Evolutionary conservation across 1,140 invertebrate species (phyloP).

Genomic region (Tyrophagus putrescentiae): DNA sequence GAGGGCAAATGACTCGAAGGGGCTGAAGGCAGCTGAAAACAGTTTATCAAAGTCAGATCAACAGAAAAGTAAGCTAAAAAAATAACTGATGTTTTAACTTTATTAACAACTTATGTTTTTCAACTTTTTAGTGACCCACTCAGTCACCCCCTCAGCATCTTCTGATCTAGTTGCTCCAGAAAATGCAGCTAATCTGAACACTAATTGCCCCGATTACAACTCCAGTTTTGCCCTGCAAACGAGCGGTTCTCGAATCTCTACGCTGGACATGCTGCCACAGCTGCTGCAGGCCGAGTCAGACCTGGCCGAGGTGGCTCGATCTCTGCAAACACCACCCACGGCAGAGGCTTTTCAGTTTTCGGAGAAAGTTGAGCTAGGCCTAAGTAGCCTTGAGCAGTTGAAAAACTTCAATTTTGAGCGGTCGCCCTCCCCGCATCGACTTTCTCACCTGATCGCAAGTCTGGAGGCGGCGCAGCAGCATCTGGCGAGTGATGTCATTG

Average conservation of each 20-base stretch:
- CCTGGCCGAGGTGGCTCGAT: conserved; percentile 32
- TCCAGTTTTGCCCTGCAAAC: neutral
- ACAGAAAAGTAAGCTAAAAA: neutral
- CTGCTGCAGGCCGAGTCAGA: conserved; percentile 19
- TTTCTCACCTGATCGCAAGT: conserved; percentile 7
- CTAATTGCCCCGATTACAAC: conserved; percentile 36
- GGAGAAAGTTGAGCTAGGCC: too few relatives aligned
- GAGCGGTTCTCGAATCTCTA: neutral
- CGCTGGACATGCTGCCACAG: conserved; percentile 3
- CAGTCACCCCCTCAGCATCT: conserved; percentile 31
- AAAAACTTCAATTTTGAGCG: too few relatives aligned
- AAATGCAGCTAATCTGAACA: conserved; percentile 27
- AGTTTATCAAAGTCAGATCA: neutral
- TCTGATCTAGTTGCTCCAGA: conserved; percentile 34
- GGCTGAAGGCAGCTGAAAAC: too few relatives aligned
- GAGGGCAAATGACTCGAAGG: too few relatives aligned
- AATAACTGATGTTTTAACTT: too few relatives aligned
- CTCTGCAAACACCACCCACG: conserved; percentile 25
- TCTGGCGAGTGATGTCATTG: too few relatives aligned
- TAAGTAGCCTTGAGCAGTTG: too few relatives aligned
- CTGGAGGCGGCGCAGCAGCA: too few relatives aligned
- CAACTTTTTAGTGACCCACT: conserved; percentile 28
- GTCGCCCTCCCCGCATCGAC: neutral
- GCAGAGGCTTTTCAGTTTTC: too few relatives aligned
- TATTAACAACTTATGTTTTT: conserved; percentile 49